Base-by-base conservation (phyloP, 1,140 invertebrate genomes). In the Tetranychus cinnabarinus region DNA sequence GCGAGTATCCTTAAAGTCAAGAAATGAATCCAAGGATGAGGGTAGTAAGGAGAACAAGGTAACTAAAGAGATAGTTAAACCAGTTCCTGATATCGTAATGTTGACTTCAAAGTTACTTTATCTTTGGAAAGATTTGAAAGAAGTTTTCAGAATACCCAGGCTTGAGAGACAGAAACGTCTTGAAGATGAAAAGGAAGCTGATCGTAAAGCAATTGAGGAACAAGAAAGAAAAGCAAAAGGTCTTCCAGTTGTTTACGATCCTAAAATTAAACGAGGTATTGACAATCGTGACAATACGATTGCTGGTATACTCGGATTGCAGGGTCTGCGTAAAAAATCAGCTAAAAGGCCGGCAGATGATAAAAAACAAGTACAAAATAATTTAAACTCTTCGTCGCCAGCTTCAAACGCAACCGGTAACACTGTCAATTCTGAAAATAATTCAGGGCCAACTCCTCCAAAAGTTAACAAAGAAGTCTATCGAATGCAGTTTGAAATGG, bases 131-230 rank as follows among this genome's bases (percentile, higher is more conserved):
- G 80, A 78, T 67, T 75, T 92, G 13, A 87, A 88, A 73, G 86
- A 90, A 74, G 80, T 85, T 33, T 96, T 91, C 69, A 81, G 86
- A 71, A 97, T 97, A 68, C 92, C 92, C 10, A 93, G 93, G 72
- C 90, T 91, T 67, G 85, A 93, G 68, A 78, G 88, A 56, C 84
- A 90, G 69, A 84, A 88, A 71, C 87, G 89, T 84, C 88, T 88
- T 69, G 86, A 90, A 68, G 87, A 91, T 68, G 88, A 92, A 72
- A 74, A 85, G 61, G 86, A 90, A 77, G 87, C 86, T 60, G 79
- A 70, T 60, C 55, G 62, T 31, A 55, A 59, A 34, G 46, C 61
- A 1, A 62, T 42, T 42, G 65, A 66, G 61, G 34, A 59, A 35
- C 56, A 62, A 64, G 62, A 65, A 39, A 54, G 61, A 46, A 56